These are phyloP conservation scores for Apolygus lucorum DNA, from an alignment of 1,140 invertebrate genomes.

Conservation along the genomic window DNA sequence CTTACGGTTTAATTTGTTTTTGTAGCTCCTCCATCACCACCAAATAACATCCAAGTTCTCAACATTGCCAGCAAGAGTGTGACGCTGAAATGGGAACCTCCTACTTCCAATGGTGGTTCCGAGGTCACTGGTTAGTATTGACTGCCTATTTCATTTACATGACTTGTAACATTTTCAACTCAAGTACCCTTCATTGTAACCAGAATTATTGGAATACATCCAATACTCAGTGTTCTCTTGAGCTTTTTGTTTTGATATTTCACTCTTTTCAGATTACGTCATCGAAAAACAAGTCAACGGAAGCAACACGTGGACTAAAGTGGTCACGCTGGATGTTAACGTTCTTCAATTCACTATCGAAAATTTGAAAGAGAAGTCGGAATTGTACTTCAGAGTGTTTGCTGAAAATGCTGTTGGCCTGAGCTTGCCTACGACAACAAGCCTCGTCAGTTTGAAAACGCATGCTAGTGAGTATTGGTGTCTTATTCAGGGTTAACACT, in stretches of 20 bases:
- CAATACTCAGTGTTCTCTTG: too few species aligned
- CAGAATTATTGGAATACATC: constrained; percentile 15
- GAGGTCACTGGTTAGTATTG: constrained; percentile 61
- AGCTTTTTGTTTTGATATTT: too few species aligned
- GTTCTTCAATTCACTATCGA: constrained; percentile 67
- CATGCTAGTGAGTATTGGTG: constrained; percentile 92
- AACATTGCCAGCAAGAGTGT: constrained; percentile 78
- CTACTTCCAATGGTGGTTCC: constrained; percentile 72
- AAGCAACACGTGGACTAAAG: constrained; percentile 78
- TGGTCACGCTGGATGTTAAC: constrained; percentile 71
- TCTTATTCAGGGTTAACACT: too few species aligned
- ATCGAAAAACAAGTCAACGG: constrained; percentile 77
- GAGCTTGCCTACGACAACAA: constrained; percentile 67
- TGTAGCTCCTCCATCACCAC: constrained; percentile 70
- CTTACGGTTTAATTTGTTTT: too few species aligned
- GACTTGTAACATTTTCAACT: too few species aligned
- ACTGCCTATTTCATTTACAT: neutral
- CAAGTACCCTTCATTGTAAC: too few species aligned
- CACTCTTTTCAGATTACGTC: constrained; percentile 61
- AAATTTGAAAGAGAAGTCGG: constrained; percentile 79
- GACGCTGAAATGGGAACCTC: constrained; percentile 77
- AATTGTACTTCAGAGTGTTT: constrained; percentile 82
- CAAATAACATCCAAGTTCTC: constrained; percentile 62
- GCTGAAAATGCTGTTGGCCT: constrained; percentile 85
- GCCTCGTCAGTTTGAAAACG: constrained; percentile 76